Evolutionary conservation across 2,113 vertebrate species (phyloP), one percentile per base, ranked within the genome.

Genomic region (Indicator maculatus): DNA sequence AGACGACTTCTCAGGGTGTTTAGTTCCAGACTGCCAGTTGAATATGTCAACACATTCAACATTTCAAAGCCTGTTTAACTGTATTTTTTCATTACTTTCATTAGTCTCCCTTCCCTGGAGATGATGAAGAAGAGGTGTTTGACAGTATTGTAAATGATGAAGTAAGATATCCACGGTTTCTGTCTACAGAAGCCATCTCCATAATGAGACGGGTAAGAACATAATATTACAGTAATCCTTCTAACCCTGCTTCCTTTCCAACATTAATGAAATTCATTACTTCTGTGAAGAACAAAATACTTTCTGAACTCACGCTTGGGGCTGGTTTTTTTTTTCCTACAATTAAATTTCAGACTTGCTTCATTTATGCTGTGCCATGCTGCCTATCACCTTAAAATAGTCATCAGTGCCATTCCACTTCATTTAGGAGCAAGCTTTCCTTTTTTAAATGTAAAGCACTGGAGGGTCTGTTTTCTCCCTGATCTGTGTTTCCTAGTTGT

Each of bases 61-160:
- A 44, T 61, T 59, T 74, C 89, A 59, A 87, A 86, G 65, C 56
- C 30, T 67, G 13, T 52, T 83, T 24, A 64, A 27, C 56, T 52
- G 16, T 20, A 8, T 33, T 36, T 73, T 78, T 78, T 17, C 18
- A 73, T 67, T 44, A 12, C 52, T 82, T 80, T 60, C 58, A 6
- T 80, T 66, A 99, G 99, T 99, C 99, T 67, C 99, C 99, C 47
- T 99, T 99, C 93, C 99, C 99, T 76, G 99, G 99, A 59, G 99
- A 99, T 86, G 99, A 99, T 85, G 99, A 99, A 98, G 99, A 99
- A 86, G 99, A 99, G 87, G 99, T 99, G 90, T 99, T 99, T 96
- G 99, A 99, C 98, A 99, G 99, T 97, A 99, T 99, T 93, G 99
- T 99, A 91, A 99, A 99, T 50, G 99, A 99, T 96, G 99, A 99